These are phyloP conservation scores for Myotis davidii DNA, from an alignment of 2,113 vertebrate species.

Conservation along the genomic window DNA sequence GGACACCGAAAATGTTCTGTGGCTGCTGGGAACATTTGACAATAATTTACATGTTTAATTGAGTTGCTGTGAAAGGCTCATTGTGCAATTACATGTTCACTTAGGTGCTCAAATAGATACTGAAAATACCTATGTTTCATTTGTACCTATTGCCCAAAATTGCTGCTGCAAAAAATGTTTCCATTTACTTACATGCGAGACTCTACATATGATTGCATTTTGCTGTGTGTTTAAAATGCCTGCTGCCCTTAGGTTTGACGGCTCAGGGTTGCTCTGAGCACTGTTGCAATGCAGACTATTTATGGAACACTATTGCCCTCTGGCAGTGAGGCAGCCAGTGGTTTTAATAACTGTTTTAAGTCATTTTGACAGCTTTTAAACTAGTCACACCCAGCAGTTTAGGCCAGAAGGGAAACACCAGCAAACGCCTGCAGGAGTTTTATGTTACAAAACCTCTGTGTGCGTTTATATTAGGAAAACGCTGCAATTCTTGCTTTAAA, in stretches of 20 bases:
- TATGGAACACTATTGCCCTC: constrained; percentile 84
- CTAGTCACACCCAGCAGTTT: constrained; percentile 81
- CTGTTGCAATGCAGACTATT: constrained; percentile 70
- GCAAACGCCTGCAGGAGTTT: constrained; percentile 77
- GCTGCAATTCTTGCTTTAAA: constrained; percentile 66
- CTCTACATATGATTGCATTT: constrained; percentile 63
- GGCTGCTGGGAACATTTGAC: constrained; percentile 55
- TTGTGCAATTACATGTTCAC: constrained; percentile 67
- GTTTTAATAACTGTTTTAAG: constrained; percentile 84
- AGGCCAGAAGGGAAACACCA: constrained; percentile 83
- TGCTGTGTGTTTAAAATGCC: constrained; percentile 70
- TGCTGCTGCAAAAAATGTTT: constrained; percentile 44
- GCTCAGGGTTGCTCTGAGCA: constrained; percentile 69
- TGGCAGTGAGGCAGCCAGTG: constrained; percentile 80
- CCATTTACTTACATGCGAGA: constrained; percentile 60
- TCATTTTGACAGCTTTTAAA: constrained; percentile 85
- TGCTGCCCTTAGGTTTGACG: constrained; percentile 69
- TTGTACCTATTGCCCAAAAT: constrained; percentile 72
- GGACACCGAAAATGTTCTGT: constrained; percentile 48
- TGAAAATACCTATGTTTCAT: constrained; percentile 61
- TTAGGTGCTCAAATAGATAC: constrained; percentile 61
- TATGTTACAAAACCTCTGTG: constrained; percentile 72
- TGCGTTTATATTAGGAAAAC: constrained; percentile 72
- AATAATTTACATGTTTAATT: constrained; percentile 77
- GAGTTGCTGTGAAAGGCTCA: constrained; percentile 65